Percentiles rank a stretch among this genome's conserved stretches.
Evolutionary conservation across 1,140 invertebrate genomes (phyloP).

Genomic region (Marisa cornuarietis): DNA sequence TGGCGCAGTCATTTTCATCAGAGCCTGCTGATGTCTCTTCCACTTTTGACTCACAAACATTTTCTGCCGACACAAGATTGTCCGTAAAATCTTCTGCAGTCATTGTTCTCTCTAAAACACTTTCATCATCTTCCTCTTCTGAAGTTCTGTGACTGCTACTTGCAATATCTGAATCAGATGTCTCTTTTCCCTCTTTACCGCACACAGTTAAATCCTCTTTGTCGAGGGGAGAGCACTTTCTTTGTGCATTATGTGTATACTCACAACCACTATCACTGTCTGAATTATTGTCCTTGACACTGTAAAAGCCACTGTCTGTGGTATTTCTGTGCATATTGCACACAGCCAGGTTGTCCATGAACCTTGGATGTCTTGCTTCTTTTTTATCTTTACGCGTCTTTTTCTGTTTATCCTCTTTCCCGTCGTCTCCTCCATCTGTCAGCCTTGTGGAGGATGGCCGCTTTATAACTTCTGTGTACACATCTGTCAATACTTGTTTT

Average conservation of each 20-base stretch:
- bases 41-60: no score
- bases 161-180: constrained; percentile 8
- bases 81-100: constrained; percentile 21
- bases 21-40: no score
- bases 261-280: constrained; percentile 40
- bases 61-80: neutral
- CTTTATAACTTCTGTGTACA: constrained; percentile 21
- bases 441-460: constrained; percentile 8
- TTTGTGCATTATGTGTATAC: constrained; percentile 5
- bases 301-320: constrained; percentile 40
- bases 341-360: constrained; percentile 22
- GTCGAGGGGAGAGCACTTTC: neutral
- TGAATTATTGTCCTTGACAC: constrained; percentile 37
- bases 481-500: neutral
- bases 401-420: neutral
- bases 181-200: neutral
- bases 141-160: neutral
- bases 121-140: constrained; percentile 22
- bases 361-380: neutral
- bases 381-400: neutral
- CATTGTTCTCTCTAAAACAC: constrained; percentile 16
- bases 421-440: neutral
- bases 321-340: constrained; percentile 29
- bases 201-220: neutral
- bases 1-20: no score